Base-by-base conservation (phyloP, 2,797 vertebrate genomes). In the Xiphophorus birchmanni region DNA sequence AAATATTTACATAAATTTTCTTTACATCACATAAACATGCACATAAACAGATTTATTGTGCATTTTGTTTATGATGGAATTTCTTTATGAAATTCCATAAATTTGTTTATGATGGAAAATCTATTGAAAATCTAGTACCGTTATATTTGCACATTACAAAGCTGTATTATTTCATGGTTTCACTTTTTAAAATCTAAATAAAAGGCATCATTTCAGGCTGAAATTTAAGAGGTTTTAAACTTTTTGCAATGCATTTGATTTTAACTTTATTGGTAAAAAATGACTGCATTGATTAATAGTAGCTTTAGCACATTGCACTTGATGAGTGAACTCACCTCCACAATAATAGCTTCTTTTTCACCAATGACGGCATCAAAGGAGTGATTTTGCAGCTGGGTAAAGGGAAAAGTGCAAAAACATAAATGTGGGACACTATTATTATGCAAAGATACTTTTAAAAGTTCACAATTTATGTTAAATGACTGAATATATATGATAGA, bases 311-410 rank as follows among this genome's bases (percentile, higher is more conserved):
- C 65, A 77, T 0, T 65, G 1, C 4, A 42, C 18, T 23, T 4
- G 0, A 52, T 69, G 37, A 63, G 37, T 47, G 11, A 56, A 52
- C 96, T 84, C 77, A 98, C 97, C 97, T 97, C 95, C 37, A 90
- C 84, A 76, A 98, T 87, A 29, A 83, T 85, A 1, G 94, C 86
- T 40, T 98, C 97, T 90, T 97, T 98, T 79, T 95, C 96, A 72
- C 81, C 82, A 76, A 97, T 12, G 1, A 92, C 82, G 0, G 48
- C 88, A 77, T 99, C 97, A 77, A 94, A 96, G 0, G 95, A 84
- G 52, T 95, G 91, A 69, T 95, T 88, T 83, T 97, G 96, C 42
- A 96, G 88, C 98, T 99, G 89, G 37, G 75, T 73, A 75, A 42
- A 69, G 13, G 18, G 12, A 74, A 42, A 32, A 77, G 4, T 11